phyloP scores from a whole-genome alignment of 92 coral and sea anemone species.

The Epizoanthus rinbou region DNA sequence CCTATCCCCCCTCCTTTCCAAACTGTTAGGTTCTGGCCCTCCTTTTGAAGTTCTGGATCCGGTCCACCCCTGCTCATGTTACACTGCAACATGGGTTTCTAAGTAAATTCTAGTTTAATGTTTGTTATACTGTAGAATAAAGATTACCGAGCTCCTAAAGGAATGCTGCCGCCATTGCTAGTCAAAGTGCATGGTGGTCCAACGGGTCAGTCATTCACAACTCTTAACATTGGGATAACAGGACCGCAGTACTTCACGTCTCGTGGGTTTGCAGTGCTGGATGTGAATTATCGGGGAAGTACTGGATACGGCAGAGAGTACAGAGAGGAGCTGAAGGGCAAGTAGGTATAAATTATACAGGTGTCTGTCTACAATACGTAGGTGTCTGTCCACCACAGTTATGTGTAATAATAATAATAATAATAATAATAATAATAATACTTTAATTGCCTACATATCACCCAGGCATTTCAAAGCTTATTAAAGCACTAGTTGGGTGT shows the following conservation, averaged over 20 bases:
- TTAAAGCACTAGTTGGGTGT: conserved; percentile 55
- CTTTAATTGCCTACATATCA: too few relatives aligned
- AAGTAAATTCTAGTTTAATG: neutral
- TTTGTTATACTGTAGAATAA: conserved; percentile 66
- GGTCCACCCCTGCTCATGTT: too few relatives aligned
- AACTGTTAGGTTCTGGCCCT: too few relatives aligned
- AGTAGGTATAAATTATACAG: conserved; percentile 44
- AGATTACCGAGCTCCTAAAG: conserved; percentile 82
- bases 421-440: too few relatives aligned
- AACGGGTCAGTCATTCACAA: conserved; percentile 65
- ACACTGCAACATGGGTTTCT: neutral
- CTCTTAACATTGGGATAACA: conserved; percentile 57
- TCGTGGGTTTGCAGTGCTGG: conserved; percentile 88
- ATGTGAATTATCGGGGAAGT: conserved; percentile 94
- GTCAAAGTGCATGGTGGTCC: conserved; percentile 96
- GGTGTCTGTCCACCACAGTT: neutral
- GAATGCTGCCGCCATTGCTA: conserved; percentile 78
- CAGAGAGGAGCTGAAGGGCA: conserved; percentile 68
- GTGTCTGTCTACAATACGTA: neutral
- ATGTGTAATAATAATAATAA: too few relatives aligned
- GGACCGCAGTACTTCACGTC: conserved; percentile 76
- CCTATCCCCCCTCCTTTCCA: too few relatives aligned
- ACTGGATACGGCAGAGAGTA: conserved; percentile 84
- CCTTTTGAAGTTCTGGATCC: neutral
- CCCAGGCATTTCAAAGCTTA: too few relatives aligned